These are phyloP conservation scores for Cataglyphis cursor DNA, from an alignment of 2,888 invertebrate genomes.

Conservation along the genomic window DNA sequence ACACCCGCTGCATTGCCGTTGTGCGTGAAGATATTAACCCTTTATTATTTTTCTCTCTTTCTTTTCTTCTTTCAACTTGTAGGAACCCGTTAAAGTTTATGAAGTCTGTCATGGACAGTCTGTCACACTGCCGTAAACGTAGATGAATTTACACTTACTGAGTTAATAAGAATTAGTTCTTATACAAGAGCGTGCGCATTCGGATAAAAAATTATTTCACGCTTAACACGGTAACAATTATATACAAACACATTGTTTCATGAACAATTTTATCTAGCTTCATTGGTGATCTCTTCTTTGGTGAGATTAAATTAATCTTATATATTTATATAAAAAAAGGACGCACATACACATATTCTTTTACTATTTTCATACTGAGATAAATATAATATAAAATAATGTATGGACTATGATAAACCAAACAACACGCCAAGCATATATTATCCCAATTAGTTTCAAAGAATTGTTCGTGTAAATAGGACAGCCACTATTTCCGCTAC, in stretches of 20 bases:
- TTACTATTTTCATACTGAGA: not conserved
- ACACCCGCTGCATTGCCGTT: constrained; percentile 63
- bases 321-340: not conserved
- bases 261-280: not conserved
- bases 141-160: too few relatives aligned
- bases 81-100: not conserved
- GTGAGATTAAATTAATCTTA: not conserved
- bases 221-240: not conserved
- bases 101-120: not conserved
- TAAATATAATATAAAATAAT: not conserved
- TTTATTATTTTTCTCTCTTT: constrained; percentile 5
- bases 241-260: not conserved
- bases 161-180: not conserved
- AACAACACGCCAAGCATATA: not conserved
- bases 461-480: constrained; percentile 39
- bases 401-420: not conserved
- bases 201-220: not conserved
- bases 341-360: not conserved
- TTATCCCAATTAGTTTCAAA: constrained; percentile 10
- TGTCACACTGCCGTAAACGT: not conserved
- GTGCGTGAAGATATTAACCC: constrained; percentile 55
- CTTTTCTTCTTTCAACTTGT: constrained; percentile 3
- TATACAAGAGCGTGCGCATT: not conserved
- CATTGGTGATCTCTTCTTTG: not conserved
- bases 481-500: constrained; percentile 25